Evolutionary conservation across 2,888 invertebrate species (phyloP).

Genomic region (Chloroclystis v-ata): DNA sequence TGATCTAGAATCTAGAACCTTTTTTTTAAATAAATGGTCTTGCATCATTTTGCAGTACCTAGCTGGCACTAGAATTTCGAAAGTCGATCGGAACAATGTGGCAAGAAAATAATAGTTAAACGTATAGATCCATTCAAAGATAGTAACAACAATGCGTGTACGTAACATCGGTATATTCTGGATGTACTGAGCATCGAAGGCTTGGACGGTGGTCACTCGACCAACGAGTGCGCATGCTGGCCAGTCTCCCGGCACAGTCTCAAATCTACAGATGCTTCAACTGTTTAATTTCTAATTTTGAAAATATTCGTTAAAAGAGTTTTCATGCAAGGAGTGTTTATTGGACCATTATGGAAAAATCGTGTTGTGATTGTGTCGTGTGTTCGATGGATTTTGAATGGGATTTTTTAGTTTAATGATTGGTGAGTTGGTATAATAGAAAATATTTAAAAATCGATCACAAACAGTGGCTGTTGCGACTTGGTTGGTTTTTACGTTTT

Average conservation of each 20-base stretch:
- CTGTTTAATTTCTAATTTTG: not conserved
- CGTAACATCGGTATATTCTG: slow-evolving; percentile 48
- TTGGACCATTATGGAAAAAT: slow-evolving; percentile 4
- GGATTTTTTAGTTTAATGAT: too few species aligned
- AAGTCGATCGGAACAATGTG: slow-evolving; percentile 25
- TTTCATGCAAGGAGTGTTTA: too few species aligned
- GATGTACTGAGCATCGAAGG: slow-evolving; percentile 19
- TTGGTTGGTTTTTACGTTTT: too few species aligned
- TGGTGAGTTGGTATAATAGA: too few species aligned
- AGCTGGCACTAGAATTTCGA: slow-evolving; percentile 18
- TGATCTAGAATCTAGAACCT: too few species aligned
- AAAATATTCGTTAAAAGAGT: not conserved
- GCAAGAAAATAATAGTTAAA: slow-evolving; percentile 29
- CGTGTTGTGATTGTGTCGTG: not conserved
- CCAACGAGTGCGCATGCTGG: slow-evolving; percentile 50
- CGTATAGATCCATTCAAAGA: slow-evolving; percentile 60
- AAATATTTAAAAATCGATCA: too few species aligned
- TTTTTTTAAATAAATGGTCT: too few species aligned
- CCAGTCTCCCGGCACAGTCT: slow-evolving; percentile 47
- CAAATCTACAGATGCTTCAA: slow-evolving; percentile 37
- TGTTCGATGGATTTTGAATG: too few species aligned
- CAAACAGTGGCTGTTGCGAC: too few species aligned
- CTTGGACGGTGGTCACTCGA: slow-evolving; percentile 55
- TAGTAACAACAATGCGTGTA: slow-evolving; percentile 66
- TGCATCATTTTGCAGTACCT: not conserved